A percentile compares a stretch with the other conserved stretches of the same genome.
These are phyloP conservation scores for Eumaeus atala DNA, from an alignment of 1,140 invertebrate species.

Conservation along the genomic window DNA sequence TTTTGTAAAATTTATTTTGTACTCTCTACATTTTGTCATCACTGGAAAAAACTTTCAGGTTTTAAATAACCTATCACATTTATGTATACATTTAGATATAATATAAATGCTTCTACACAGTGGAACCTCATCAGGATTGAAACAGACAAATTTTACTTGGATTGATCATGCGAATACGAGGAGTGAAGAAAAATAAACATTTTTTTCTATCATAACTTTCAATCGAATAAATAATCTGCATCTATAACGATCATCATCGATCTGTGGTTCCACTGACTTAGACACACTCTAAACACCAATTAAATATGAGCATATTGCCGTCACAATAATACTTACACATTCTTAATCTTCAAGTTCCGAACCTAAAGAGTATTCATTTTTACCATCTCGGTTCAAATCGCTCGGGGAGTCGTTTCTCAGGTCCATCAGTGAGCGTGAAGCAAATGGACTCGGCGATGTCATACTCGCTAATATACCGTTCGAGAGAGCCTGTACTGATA, in stretches of 20 bases:
- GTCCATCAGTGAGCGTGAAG: constrained; percentile 40
- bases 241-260: too few relatives aligned
- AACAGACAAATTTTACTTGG: background rate
- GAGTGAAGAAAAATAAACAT: background rate
- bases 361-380: constrained; percentile 51
- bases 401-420: constrained; percentile 55
- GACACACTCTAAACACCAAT: too few relatives aligned
- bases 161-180: too few relatives aligned
- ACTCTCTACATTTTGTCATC: constrained; percentile 33
- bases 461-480: constrained; percentile 63
- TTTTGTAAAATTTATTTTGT: constrained; percentile 27
- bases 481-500: constrained; percentile 61
- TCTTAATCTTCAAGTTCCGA: constrained; percentile 55
- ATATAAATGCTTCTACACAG: constrained; percentile 18
- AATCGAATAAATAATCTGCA: background rate
- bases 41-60: constrained; percentile 21
- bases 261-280: too few relatives aligned
- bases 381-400: constrained; percentile 50
- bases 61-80: constrained; percentile 38
- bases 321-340: background rate
- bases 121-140: constrained; percentile 7
- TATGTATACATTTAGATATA: constrained; percentile 37
- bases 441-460: constrained; percentile 52
- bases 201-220: background rate
- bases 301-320: background rate